Base-by-base conservation (phyloP, 2,113 vertebrate species). In the Neogobius melanostomus region DNA sequence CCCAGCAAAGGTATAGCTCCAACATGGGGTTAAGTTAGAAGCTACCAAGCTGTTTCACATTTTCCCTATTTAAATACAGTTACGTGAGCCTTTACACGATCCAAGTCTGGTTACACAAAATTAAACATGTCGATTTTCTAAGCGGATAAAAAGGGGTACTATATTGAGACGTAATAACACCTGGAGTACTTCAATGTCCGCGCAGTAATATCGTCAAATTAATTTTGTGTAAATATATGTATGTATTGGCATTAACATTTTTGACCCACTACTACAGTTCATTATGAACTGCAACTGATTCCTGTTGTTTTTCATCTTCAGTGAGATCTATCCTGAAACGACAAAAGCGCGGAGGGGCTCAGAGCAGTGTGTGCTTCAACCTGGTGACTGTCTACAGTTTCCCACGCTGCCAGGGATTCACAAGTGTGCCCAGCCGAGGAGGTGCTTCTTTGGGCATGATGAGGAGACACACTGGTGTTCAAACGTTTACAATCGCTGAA, bases 391-490 rank as follows among this genome's bases (percentile, higher is more conserved):
- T 96, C 76, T 98, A 95, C 89, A 95, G 94, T 81, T 98, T 98
- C 87, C 93, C 90, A 0, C 94, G 94, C 75, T 97, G 96, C 88
- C 96, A 98, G 89, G 96, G 96, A 61, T 98, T 98, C 91, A 96
- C 92, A 54, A 95, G 95, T 0, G 95, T 98, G 85, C 95, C 96
- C 11, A 95, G 96, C 76, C 94, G 90, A 0, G 96, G 96, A 0
- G 96, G 96, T 44, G 95, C 95, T 57, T 96, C 94, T 7, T 90
- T 98, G 83, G 96, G 96, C 11, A 98, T 98, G 96, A 88, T 84
- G 62, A 80, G 69, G n/a, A 91, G 80, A 54, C 96, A 98, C 88
- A 93, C 86, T 67, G 68, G 87, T 79, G 87, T 92, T 68, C 86
- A 82, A 36, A 94, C 83, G 52, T 98, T 94, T 93, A 96, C 95